Conservation (phyloP, 2,888 invertebrate genomes). For the Pyrocoelia pectoralis region DNA sequence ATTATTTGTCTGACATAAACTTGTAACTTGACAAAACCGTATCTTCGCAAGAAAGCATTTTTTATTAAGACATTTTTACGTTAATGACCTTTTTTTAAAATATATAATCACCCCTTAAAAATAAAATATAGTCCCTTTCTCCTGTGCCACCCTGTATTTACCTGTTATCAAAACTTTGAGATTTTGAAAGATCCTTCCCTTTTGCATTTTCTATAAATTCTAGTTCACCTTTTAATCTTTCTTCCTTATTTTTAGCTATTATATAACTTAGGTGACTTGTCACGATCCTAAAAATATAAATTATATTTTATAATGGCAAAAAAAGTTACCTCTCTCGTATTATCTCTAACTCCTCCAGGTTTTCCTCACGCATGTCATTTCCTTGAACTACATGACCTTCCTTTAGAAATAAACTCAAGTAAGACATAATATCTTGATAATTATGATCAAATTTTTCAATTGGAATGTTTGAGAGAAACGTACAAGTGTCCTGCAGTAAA, state of each 20-base stretch:
- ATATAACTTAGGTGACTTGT: too few species aligned
- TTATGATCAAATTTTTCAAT: slow-evolving; percentile 9
- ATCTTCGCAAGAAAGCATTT: too few species aligned
- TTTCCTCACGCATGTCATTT: not conserved
- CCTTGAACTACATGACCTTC: not conserved
- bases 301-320: not conserved
- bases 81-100: too few species aligned
- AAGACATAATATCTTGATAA: slow-evolving; percentile 11
- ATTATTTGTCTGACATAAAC: too few species aligned
- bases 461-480: not conserved
- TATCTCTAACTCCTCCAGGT: slow-evolving; percentile 13
- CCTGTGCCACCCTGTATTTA: too few species aligned
- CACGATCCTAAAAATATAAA: not conserved
- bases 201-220: slow-evolving; percentile 55
- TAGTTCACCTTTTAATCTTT: slow-evolving; percentile 64
- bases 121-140: too few species aligned
- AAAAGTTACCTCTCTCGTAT: slow-evolving; percentile 17
- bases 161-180: slow-evolving; percentile 2
- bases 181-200: too few species aligned
- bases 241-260: slow-evolving; percentile 35
- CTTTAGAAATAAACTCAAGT: slow-evolving; percentile 6
- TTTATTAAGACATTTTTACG: too few species aligned
- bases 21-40: too few species aligned
- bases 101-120: too few species aligned
- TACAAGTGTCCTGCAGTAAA: not conserved